phyloP scores from a whole-genome alignment of 2,113 vertebrate genomes.

The Bos taurus region ARS-UCD2.0 NC_037351.1:7297001-7297500 shows the following conservation, averaged over 20 bases:
- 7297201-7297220: fast-evolving
- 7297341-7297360: not conserved
- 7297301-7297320: not conserved
- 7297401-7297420: not conserved
- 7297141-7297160: not conserved
- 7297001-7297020: not conserved
- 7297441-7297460: fast-evolving
- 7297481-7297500: not conserved
- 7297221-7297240: fast-evolving
- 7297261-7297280: not conserved
- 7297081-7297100: not conserved
- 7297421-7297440: not conserved
- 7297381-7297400: not conserved
- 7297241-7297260: not conserved
- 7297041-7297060: not conserved
- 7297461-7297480: fast-evolving
- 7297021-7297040: not conserved
- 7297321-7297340: no score
- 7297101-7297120: not conserved
- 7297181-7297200: not conserved
- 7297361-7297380: not conserved
- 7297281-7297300: not conserved
- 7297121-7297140: not conserved
- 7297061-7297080: not conserved
- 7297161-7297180: not conserved